A percentile compares a stretch with the other conserved stretches of the same genome.
These are phyloP conservation scores for Eulimnadia texana DNA, from an alignment of 1,140 invertebrate species.

Conservation along the genomic window DNA sequence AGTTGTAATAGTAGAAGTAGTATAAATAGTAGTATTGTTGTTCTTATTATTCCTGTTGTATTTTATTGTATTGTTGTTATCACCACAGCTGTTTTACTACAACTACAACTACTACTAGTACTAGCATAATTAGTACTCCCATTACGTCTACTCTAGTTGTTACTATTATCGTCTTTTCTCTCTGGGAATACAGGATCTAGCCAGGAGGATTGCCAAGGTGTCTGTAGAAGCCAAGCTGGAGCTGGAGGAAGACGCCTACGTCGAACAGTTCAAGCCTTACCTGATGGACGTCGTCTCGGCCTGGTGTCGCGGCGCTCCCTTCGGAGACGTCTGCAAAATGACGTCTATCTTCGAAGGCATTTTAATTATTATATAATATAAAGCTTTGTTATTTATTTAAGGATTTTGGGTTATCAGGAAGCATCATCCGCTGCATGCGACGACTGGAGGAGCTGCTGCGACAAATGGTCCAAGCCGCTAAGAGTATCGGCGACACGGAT, in stretches of 20 bases:
- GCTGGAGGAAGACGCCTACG: slow-evolving; percentile 79
- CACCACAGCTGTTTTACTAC: no score
- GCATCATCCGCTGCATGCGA: slow-evolving; percentile 93
- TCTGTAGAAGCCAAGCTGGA: slow-evolving; percentile 80
- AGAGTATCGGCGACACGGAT: slow-evolving; percentile 91
- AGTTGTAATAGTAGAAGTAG: no score
- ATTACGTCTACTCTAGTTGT: no score
- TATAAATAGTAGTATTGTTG: no score
- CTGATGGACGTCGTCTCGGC: slow-evolving; percentile 95
- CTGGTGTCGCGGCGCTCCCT: slow-evolving; percentile 90
- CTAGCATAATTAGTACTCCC: no score
- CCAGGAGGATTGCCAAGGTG: slow-evolving; percentile 77
- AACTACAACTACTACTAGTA: no score
- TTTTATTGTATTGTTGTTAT: no score
- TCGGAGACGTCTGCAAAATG: slow-evolving; percentile 87
- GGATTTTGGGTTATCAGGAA: slow-evolving; percentile 45
- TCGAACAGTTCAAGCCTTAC: slow-evolving; percentile 82
- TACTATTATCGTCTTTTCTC: no score
- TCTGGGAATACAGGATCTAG: slow-evolving; percentile 49
- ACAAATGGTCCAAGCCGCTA: slow-evolving; percentile 90
- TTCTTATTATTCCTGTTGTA: no score
- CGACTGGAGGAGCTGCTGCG: slow-evolving; percentile 87
- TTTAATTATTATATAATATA: no score
- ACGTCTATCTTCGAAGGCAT: slow-evolving; percentile 95
- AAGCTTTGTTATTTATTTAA: neutral